phyloP scores from a whole-genome alignment of 2,113 vertebrate genomes.

The Galbula dea region DNA sequence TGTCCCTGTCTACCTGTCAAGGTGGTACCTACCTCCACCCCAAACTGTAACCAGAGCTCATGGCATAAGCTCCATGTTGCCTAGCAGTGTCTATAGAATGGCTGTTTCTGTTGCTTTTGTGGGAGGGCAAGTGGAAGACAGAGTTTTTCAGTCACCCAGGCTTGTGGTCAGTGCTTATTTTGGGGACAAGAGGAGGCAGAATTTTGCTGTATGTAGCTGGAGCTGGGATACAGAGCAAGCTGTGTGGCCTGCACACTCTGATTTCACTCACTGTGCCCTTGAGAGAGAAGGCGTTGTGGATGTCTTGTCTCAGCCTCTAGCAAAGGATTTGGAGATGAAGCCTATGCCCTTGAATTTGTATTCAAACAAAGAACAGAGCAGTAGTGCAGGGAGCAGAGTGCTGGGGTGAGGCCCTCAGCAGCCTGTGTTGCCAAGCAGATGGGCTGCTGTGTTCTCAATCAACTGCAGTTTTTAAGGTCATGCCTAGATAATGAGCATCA shows the following conservation, averaged over 20 bases:
- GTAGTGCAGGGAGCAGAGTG: background rate
- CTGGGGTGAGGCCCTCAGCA: slow-evolving; percentile 39
- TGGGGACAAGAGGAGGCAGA: background rate
- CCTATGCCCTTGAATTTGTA: background rate
- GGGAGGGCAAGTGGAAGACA: background rate
- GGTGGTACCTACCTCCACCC: background rate
- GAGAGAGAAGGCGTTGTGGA: background rate
- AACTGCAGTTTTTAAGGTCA: slow-evolving; percentile 65
- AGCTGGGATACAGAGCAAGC: background rate
- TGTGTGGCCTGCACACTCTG: background rate
- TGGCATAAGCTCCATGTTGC: rapidly evolving
- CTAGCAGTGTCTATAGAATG: background rate
- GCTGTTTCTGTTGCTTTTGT: background rate
- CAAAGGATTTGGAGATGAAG: background rate
- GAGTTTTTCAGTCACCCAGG: background rate
- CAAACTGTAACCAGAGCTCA: background rate
- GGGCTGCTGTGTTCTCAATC: slow-evolving; percentile 59
- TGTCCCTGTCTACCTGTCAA: rapidly evolving
- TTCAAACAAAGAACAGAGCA: slow-evolving; percentile 1
- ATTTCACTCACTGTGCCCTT: background rate
- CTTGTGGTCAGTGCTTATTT: background rate
- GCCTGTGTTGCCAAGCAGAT: slow-evolving; percentile 45
- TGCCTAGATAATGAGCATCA: slow-evolving; percentile 57
- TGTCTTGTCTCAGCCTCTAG: background rate
- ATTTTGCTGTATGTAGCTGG: background rate